Base-by-base conservation (phyloP, 2,888 invertebrate species). In the Calephelis perditalis region DNA sequence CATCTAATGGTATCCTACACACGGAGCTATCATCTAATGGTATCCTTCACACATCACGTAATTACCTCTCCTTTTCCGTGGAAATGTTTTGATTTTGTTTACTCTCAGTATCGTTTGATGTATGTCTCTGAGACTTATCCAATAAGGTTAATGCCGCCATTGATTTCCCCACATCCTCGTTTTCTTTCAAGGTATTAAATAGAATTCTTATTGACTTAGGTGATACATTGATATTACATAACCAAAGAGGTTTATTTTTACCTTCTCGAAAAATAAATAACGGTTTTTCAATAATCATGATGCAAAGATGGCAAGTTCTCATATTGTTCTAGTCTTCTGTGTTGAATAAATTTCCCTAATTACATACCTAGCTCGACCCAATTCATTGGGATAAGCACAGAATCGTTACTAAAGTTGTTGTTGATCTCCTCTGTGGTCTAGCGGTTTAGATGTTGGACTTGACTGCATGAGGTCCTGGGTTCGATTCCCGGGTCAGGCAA, bases 141-240 rank as follows among this genome's bases (percentile, higher is more conserved):
- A 88, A 88, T 88, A 86, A 83, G 67, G 80, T 78, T 84, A 86
- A 86, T 86, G 86, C 81, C 71, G 61, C 68, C 65, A 69, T 72
- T 71, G 71, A 71, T 72, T 70, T 64, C 67, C 71, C 62, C 71
- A 12, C 68, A 65, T 62, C 63, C 58, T 68, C 62, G 70, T 66
- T 70, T 72, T 73, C 71, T 70, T 61, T 60, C 59, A 60, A 70
- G 69, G 74, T 71, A 75, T 70, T 71, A 73, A 70, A 68, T 72
- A 71, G 68, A 69, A 70, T 64, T 66, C 65, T 9, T 52, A 52
- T 52, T 52, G 52, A 52, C 35, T 26, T 26, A 52, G 26, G 52
- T 26, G 52, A 52, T 52, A 52, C 10, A 52, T 52, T 52, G 10
- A 52, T 52, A 26, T 52, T 52, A 26, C 35, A 26, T 35, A 35